Conservation (phyloP, 2,888 invertebrate genomes). For the Drosophila rubida region DNA sequence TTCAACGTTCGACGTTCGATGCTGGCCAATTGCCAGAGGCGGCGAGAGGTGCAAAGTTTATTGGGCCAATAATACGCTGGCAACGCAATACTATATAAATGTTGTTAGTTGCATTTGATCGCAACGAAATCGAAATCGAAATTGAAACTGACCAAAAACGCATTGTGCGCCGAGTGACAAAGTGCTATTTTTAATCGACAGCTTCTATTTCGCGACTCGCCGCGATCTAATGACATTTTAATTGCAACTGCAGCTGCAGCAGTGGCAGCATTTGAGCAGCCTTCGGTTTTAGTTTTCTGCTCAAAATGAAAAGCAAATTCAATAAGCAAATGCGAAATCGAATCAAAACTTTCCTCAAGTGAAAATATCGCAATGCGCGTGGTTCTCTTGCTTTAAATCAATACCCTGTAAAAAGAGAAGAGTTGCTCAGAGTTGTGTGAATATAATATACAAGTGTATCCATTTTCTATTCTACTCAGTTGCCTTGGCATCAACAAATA, state of each 20-base stretch:
- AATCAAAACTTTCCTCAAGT: slow-evolving; percentile 53
- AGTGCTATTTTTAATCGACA: slow-evolving; percentile 69
- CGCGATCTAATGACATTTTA: slow-evolving; percentile 51
- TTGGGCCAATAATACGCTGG: slow-evolving; percentile 68
- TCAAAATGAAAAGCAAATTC: slow-evolving; percentile 40
- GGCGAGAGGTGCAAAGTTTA: slow-evolving; percentile 69
- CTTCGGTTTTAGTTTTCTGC: slow-evolving; percentile 21
- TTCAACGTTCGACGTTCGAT: slow-evolving; percentile 2
- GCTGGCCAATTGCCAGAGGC: slow-evolving; percentile 62
- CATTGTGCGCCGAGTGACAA: neutral
- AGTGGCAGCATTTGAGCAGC: slow-evolving; percentile 12
- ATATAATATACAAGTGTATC: no score
- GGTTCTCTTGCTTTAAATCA: slow-evolving; percentile 19
- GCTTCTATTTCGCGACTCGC: slow-evolving; percentile 44
- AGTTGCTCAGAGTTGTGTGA: neutral
- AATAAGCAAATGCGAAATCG: slow-evolving; percentile 47
- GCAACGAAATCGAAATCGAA: slow-evolving; percentile 48
- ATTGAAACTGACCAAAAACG: slow-evolving; percentile 33
- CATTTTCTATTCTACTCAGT: neutral
- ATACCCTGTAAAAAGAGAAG: slow-evolving; percentile 18
- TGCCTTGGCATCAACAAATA: neutral
- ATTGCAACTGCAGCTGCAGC: slow-evolving; percentile 28
- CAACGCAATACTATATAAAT: slow-evolving; percentile 11
- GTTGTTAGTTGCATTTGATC: slow-evolving; percentile 4
- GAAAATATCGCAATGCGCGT: slow-evolving; percentile 37